Percentiles rank a stretch among this genome's conserved stretches.
Conservation (phyloP, 2,797 vertebrate genomes). For the Brachyalestes nurse region DNA sequence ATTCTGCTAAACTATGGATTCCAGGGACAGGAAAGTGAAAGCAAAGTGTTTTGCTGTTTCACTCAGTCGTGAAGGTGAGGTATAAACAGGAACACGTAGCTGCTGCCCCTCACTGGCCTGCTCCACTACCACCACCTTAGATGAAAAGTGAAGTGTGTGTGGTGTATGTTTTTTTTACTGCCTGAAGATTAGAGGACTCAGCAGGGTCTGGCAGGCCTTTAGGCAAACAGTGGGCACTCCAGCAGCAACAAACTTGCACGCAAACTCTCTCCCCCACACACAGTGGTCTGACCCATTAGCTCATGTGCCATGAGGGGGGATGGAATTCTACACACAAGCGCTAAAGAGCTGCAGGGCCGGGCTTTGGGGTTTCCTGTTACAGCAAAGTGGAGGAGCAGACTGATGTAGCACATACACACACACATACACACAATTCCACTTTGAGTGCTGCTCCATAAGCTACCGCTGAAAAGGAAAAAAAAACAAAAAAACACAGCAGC, state of each 20-base stretch:
- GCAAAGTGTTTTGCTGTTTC: constrained; percentile 25
- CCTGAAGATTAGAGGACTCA: constrained; percentile 54
- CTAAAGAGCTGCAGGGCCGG: constrained; percentile 22
- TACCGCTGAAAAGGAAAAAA: neutral
- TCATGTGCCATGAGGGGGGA: constrained; percentile 45
- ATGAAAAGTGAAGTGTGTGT: constrained; percentile 43
- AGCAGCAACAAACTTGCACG: constrained; percentile 54
- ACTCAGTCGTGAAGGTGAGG: constrained; percentile 35
- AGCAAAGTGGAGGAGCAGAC: constrained; percentile 1
- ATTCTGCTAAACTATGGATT: neutral
- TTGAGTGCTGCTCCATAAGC: no score
- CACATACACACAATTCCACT: neutral
- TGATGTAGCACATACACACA: constrained; percentile 15
- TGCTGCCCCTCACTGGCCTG: constrained; percentile 38
- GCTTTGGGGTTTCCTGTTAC: constrained; percentile 47
- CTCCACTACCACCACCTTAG: constrained; percentile 2
- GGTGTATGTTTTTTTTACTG: constrained; percentile 39
- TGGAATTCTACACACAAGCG: constrained; percentile 54
- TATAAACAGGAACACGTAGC: constrained; percentile 28
- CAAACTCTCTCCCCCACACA: constrained; percentile 34
- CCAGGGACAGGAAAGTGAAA: constrained; percentile 15
- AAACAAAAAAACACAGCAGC: neutral
- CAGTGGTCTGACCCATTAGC: constrained; percentile 31
- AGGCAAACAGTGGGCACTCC: constrained; percentile 47
- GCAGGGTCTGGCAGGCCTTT: constrained; percentile 49